These are phyloP conservation scores for Brachyptera putata DNA, from an alignment of 2,888 invertebrate species.

Conservation along the genomic window DNA sequence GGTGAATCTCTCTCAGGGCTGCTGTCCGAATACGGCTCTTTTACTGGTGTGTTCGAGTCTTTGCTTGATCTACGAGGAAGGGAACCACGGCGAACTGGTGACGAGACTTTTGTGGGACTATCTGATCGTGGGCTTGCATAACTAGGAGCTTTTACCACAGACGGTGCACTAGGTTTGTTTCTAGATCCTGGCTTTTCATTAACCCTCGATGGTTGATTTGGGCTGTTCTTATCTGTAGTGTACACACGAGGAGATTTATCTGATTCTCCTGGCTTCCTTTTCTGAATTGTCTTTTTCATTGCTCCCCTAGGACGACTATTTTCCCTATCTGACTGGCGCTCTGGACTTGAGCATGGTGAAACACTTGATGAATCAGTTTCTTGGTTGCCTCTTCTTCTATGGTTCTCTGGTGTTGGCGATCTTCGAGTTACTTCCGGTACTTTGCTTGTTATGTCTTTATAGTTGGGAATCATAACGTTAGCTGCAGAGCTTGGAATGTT, in stretches of 20 bases:
- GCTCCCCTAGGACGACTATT: not conserved
- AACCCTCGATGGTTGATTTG: slow-evolving; percentile 10
- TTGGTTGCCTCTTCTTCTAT: slow-evolving; percentile 1
- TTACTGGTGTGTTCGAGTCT: not conserved
- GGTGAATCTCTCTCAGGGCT: slow-evolving; percentile 22
- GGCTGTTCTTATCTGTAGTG: slow-evolving; percentile 24
- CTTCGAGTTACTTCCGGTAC: not conserved
- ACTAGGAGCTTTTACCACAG: not conserved
- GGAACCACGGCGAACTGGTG: not conserved
- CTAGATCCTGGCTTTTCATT: not conserved
- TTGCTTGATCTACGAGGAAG: not conserved
- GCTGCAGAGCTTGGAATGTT: not conserved
- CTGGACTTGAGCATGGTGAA: slow-evolving; percentile 35
- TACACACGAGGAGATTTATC: slow-evolving; percentile 30
- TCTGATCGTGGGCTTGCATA: not conserved
- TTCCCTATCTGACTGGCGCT: slow-evolving; percentile 29
- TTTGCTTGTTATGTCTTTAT: not conserved
- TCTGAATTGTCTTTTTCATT: not conserved
- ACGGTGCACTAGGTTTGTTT: too few relatives aligned
- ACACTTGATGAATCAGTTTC: slow-evolving; percentile 26
- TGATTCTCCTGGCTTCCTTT: slow-evolving; percentile 15
- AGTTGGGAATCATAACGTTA: too few relatives aligned
- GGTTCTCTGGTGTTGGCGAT: slow-evolving; percentile 20
- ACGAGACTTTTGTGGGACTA: slow-evolving; percentile 5
- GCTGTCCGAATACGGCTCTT: not conserved